phyloP scores from a whole-genome alignment of 2,888 invertebrate genomes.

The Drosophila limbata region DNA sequence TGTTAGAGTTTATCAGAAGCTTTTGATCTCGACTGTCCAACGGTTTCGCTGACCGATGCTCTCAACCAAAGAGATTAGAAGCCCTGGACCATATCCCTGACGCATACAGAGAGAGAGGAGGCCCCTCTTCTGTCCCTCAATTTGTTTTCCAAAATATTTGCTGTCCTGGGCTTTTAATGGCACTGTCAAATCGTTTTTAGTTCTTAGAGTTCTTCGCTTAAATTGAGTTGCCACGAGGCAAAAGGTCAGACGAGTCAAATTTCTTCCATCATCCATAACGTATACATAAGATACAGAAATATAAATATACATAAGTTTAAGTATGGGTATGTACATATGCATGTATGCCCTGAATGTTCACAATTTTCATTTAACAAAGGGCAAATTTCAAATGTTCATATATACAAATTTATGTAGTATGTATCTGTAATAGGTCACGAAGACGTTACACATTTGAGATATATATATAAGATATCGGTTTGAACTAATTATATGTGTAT shows the following conservation, averaged over 20 bases:
- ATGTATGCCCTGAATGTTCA: conserved; percentile 34
- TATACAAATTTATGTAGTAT: neutral
- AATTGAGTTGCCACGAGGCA: conserved; percentile 28
- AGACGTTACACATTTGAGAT: conserved; percentile 2
- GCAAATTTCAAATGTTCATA: neutral
- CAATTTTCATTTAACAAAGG: conserved; percentile 30
- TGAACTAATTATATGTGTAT: too few relatives aligned
- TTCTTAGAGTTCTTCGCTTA: conserved; percentile 6
- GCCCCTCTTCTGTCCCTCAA: conserved; percentile 35
- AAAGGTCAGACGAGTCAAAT: conserved; percentile 54
- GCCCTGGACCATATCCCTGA: conserved; percentile 25
- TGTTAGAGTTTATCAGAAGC: conserved; percentile 68
- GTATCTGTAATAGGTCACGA: conserved; percentile 10
- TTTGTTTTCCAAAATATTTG: conserved; percentile 57
- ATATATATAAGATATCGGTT: too few relatives aligned
- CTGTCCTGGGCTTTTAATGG: conserved; percentile 43
- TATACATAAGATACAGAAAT: neutral
- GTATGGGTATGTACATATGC: too few relatives aligned
- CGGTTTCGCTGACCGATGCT: conserved; percentile 42
- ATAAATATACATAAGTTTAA: neutral
- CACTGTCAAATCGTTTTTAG: conserved; percentile 6
- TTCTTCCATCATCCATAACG: conserved; percentile 25
- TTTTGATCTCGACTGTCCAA: conserved; percentile 69
- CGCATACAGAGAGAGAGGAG: neutral
- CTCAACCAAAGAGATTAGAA: conserved; percentile 41